Conservation (phyloP, 1,140 invertebrate genomes). For the Tachypleus tridentatus region DNA sequence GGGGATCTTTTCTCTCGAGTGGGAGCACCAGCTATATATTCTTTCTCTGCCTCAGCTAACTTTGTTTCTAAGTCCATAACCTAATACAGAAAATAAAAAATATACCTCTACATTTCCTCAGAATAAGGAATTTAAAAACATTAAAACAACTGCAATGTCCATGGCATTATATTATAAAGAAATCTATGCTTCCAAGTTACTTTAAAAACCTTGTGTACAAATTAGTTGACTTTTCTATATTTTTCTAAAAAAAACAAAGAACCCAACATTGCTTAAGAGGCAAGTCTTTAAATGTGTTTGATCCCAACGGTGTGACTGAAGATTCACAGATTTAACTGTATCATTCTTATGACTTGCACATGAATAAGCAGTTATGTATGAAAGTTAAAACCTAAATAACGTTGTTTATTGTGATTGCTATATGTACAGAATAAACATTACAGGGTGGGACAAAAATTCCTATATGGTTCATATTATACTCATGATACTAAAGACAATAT, state of each 20-base stretch:
- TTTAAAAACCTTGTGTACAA: background rate
- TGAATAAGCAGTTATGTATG: no score
- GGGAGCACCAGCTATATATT: slow-evolving; percentile 76
- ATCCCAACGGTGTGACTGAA: no score
- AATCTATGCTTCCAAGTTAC: background rate
- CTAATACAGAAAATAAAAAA: slow-evolving; percentile 33
- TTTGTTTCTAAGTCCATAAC: slow-evolving; percentile 97
- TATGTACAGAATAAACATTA: no score
- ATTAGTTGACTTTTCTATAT: background rate
- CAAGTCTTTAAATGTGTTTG: no score
- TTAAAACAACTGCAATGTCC: background rate
- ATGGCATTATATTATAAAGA: background rate
- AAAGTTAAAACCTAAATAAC: no score
- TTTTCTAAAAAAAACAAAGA: background rate
- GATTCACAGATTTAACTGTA: no score
- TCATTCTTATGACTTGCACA: no score
- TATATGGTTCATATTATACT: no score
- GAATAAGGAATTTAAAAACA: background rate
- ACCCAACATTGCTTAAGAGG: no score
- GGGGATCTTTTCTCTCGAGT: slow-evolving; percentile 88
- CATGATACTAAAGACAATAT: no score
- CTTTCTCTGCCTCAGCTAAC: slow-evolving; percentile 88
- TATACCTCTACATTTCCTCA: slow-evolving; percentile 6
- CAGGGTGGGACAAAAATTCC: no score
- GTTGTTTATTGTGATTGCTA: no score